A percentile compares a stretch with the other conserved stretches of the same genome.
Evolutionary conservation across 2,888 invertebrate genomes (phyloP).

Genomic region (Drosophila greeni): DNA sequence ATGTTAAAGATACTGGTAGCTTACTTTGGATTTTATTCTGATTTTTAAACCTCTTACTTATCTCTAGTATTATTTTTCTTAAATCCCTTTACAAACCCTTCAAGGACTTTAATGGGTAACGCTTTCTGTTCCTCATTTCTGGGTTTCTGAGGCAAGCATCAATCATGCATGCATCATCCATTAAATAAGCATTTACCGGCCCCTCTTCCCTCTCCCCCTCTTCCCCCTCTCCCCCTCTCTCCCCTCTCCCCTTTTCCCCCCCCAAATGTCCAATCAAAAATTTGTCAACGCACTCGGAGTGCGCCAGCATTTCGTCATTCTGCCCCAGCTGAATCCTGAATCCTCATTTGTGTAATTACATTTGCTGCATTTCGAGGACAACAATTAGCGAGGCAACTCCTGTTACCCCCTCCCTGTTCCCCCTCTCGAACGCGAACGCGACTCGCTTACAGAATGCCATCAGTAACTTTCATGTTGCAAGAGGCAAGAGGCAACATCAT

Average conservation of each 20-base stretch:
- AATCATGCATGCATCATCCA: conserved; percentile 30
- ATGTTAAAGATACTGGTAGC: neutral
- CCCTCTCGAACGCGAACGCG: conserved; percentile 41
- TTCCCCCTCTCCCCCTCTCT: too few species aligned
- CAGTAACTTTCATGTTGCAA: conserved; percentile 52
- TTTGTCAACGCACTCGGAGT: conserved; percentile 31
- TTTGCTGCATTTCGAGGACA: conserved; percentile 64
- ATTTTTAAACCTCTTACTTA: neutral
- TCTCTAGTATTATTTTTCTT: neutral
- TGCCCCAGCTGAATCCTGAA: conserved; percentile 51
- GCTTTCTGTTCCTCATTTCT: neutral
- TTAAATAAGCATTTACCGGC: conserved; percentile 29
- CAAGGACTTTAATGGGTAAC: neutral
- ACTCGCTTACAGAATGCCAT: conserved; percentile 59
- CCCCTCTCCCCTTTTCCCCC: too few species aligned
- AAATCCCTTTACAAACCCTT: neutral
- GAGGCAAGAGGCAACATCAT: conserved; percentile 55
- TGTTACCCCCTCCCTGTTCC: neutral
- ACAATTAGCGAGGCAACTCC: conserved; percentile 64
- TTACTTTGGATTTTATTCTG: too few species aligned
- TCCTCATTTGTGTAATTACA: conserved; percentile 68
- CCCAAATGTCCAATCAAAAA: conserved; percentile 25
- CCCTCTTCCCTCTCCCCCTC: neutral
- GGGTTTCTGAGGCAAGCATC: conserved; percentile 3
- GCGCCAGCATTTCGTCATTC: conserved; percentile 8